Conservation (phyloP, 2,113 vertebrate species). For the Cranoglanis bouderius region DNA sequence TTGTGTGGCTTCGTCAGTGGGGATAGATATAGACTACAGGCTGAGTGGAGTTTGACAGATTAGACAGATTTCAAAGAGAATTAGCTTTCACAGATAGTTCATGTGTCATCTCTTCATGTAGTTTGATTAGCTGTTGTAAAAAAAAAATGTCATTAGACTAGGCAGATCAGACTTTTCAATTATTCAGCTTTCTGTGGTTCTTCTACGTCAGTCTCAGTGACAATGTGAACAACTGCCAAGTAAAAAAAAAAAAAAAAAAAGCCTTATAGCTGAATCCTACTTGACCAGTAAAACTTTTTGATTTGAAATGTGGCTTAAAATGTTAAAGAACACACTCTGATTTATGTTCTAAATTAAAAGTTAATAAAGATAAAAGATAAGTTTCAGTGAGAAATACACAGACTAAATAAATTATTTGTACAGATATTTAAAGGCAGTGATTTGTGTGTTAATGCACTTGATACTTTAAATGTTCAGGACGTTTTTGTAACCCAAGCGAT, state of each 20-base stretch:
- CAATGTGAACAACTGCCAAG: background rate
- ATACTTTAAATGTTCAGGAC: background rate
- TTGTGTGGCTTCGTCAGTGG: background rate
- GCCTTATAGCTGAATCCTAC: too few species aligned
- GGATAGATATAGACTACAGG: background rate
- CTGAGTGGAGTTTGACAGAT: background rate
- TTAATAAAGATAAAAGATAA: background rate
- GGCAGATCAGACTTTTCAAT: background rate
- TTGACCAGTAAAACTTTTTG: background rate
- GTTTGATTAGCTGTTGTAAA: background rate
- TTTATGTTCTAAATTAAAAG: background rate
- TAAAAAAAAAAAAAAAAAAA: background rate
- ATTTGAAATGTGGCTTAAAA: background rate
- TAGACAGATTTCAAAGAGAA: constrained; percentile 6
- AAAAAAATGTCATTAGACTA: background rate
- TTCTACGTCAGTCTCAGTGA: background rate
- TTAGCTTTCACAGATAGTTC: background rate
- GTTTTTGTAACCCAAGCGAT: background rate
- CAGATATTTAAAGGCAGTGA: background rate
- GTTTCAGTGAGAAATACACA: background rate
- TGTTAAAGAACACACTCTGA: background rate
- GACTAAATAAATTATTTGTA: background rate
- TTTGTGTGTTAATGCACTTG: background rate
- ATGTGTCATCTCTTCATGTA: background rate
- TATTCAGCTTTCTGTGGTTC: background rate